phyloP scores from a whole-genome alignment of 2,113 vertebrate genomes.

The Mus pahari region DNA sequence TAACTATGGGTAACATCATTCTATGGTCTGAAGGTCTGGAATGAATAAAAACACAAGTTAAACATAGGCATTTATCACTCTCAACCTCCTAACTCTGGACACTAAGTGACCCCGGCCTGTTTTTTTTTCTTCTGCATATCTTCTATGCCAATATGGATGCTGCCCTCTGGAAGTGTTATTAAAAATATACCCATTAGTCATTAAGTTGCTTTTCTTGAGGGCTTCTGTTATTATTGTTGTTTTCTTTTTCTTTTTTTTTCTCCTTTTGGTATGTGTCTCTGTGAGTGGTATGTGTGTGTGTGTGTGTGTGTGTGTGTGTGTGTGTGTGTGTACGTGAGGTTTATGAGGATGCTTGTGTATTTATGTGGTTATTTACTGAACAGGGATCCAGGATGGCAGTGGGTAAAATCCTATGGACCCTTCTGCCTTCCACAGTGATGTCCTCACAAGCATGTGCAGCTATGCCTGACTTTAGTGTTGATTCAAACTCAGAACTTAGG shows the following conservation, averaged over 20 bases:
- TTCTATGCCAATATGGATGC: background rate
- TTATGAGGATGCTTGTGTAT: background rate
- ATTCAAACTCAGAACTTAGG: background rate
- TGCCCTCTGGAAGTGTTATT: background rate
- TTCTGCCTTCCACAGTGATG: background rate
- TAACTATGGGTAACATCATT: background rate
- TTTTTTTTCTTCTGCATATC: background rate
- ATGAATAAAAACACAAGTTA: background rate
- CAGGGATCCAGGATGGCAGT: background rate
- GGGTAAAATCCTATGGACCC: background rate
- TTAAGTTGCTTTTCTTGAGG: background rate
- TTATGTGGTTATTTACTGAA: background rate
- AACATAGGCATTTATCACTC: background rate
- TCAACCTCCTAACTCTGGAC: background rate
- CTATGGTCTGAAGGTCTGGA: background rate
- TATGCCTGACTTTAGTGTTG: background rate
- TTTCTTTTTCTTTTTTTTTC: background rate
- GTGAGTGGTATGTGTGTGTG: background rate
- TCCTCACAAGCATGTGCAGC: background rate
- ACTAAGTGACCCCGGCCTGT: background rate
- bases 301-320: background rate
- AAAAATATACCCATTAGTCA: background rate
- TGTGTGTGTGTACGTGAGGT: background rate
- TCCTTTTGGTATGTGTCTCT: background rate
- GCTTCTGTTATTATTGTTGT: background rate